phyloP scores from a whole-genome alignment of 2,113 vertebrate species.

The Chamaetylas fuelleborni region DNA sequence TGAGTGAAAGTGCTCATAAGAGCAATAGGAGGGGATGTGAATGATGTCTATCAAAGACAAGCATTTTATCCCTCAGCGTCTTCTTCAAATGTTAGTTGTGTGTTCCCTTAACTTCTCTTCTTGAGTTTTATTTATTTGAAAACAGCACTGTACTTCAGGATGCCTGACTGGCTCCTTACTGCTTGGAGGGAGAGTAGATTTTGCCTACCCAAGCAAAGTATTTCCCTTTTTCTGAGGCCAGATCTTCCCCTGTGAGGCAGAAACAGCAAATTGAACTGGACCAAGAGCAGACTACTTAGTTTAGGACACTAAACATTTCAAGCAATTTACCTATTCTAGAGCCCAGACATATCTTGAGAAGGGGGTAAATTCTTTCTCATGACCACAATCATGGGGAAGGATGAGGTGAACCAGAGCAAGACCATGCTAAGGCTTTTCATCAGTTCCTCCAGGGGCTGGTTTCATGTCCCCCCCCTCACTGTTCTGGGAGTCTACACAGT shows the following conservation, averaged over 20 bases:
- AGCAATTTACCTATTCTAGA: neutral
- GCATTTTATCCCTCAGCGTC: neutral
- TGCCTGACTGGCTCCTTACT: neutral
- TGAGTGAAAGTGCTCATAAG: neutral
- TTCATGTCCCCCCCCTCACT: fast-evolving
- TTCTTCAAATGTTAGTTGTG: neutral
- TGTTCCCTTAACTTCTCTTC: neutral
- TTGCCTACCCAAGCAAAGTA: neutral
- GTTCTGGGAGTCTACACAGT: neutral
- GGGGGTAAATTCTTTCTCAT: neutral
- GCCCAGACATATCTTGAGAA: neutral
- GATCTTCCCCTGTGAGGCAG: neutral
- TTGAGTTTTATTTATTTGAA: neutral
- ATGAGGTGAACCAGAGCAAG: neutral
- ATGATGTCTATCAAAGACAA: neutral
- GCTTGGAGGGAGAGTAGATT: neutral
- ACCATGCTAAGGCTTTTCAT: fast-evolving
- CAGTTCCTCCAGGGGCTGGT: neutral
- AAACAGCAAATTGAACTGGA: neutral
- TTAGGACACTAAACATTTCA: neutral
- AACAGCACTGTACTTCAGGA: neutral
- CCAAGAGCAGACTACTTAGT: neutral
- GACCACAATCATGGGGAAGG: neutral
- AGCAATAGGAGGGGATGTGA: neutral
- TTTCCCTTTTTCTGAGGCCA: neutral